Evolutionary conservation across 2,797 vertebrate genomes (phyloP), one percentile per base, ranked within the genome.

Genomic region (Amniataba percoides): DNA sequence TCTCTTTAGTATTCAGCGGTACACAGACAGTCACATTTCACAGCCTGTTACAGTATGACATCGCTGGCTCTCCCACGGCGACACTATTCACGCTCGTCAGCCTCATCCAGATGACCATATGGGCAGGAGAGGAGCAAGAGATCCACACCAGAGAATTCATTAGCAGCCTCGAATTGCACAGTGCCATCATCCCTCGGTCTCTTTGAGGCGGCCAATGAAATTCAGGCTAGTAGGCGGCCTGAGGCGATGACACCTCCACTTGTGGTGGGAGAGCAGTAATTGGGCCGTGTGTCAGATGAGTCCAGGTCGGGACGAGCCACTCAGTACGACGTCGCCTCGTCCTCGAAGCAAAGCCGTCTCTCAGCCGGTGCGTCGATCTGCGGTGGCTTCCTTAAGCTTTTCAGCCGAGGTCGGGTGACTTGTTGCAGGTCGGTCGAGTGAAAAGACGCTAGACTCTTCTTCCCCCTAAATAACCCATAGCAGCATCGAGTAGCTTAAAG

Each of bases 131-230:
- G 76, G 95, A 95, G 88, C 95, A 95, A 66, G 82, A 88, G 84
- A 93, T 93, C 80, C 96, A 95, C 80, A 88, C 91, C 73, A 92
- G 94, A 94, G 95, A 95, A 88, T 97, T 96, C 87, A 94, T 95
- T 88, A 94, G 95, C 85, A 95, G 96, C 83, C 95, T 93, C 66
- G 83, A 82, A 69, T 83, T 95, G 58, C 89, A 92, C 89, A 88
- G 87, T 80, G 83, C 93, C 74, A 92, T 95, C 87, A 83, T 94
- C 92, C 93, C 94, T 68, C 94, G 95, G 71, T 78, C 94, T 88
- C 89, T 96, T 68, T 94, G 90, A 95, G 88, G 71, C 25, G 36
- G 55, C 71, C 84, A 71, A 78, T 80, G 71, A 78, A 79, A 76
- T 70, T 66, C 63, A 64, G 72, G 75, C 76, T 76, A 4, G 81